A percentile compares a stretch with the other conserved stretches of the same genome.
These are phyloP conservation scores for Pseudoatta argentina DNA, from an alignment of 1,140 invertebrate species.

Conservation along the genomic window DNA sequence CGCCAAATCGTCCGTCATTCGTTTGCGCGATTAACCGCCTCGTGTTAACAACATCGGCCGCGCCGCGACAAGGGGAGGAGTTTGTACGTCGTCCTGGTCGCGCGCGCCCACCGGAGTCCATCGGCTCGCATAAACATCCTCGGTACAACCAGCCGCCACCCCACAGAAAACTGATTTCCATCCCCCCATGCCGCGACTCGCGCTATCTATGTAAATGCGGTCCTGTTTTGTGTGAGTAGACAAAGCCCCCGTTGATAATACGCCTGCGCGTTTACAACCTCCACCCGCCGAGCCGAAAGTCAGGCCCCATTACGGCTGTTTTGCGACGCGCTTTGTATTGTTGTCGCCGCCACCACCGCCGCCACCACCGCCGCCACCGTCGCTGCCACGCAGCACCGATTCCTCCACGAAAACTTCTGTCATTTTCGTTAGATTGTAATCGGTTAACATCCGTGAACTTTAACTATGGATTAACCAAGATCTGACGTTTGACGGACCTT, in stretches of 20 bases:
- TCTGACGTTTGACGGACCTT: not conserved
- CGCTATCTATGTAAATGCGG: constrained; percentile 79
- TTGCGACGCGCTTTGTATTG: constrained; percentile 80
- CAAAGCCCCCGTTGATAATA: constrained; percentile 78
- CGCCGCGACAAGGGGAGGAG: constrained; percentile 59
- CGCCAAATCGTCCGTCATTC: constrained; percentile 59
- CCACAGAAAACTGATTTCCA: constrained; percentile 78
- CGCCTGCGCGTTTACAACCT: constrained; percentile 72
- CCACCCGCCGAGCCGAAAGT: constrained; percentile 69
- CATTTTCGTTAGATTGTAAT: not conserved
- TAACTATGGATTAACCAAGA: not conserved
- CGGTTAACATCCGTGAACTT: not conserved
- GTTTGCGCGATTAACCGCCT: constrained; percentile 63
- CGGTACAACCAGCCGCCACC: constrained; percentile 58
- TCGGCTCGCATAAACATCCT: constrained; percentile 67
- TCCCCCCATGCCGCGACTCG: constrained; percentile 62
- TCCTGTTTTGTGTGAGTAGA: constrained; percentile 79
- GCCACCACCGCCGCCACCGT: constrained; percentile 3
- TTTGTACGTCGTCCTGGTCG: constrained; percentile 39
- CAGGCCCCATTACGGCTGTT: constrained; percentile 80
- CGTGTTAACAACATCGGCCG: constrained; percentile 64
- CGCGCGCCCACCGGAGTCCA: constrained; percentile 58
- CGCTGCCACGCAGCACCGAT: constrained; percentile 29
- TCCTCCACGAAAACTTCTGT: constrained; percentile 52
- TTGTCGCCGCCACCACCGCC: constrained; percentile 42